phyloP scores from a whole-genome alignment of 2,888 invertebrate genomes.

The Cyrtodaria siliqua region DNA sequence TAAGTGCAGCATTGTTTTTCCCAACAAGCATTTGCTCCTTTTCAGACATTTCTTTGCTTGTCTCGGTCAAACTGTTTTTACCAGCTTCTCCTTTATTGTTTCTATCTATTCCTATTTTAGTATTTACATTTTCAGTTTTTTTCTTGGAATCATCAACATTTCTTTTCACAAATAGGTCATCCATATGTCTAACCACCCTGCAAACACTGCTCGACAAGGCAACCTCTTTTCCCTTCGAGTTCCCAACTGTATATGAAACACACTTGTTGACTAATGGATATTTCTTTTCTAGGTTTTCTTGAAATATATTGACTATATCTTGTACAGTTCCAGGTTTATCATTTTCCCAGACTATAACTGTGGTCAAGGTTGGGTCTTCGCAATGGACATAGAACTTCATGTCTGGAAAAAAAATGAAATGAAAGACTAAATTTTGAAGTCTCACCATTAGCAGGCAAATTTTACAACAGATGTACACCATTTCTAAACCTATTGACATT shows the following conservation, averaged over 20 bases:
- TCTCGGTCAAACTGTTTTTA: not conserved
- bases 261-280: constrained; percentile 12
- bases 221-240: constrained; percentile 43
- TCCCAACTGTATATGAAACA: constrained; percentile 10
- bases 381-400: constrained; percentile 70
- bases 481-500: too few species aligned
- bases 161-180: constrained; percentile 58
- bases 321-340: constrained; percentile 29
- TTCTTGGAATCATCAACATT: not conserved
- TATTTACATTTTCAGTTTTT: constrained; percentile 2
- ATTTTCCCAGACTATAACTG: constrained; percentile 59
- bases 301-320: constrained; percentile 39
- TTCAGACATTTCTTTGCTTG: not conserved
- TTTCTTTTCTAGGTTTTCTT: constrained; percentile 20
- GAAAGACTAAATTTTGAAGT: too few species aligned
- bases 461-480: too few species aligned
- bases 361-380: constrained; percentile 60
- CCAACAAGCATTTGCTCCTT: constrained; percentile 1
- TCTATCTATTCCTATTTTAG: too few species aligned
- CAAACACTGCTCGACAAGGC: constrained; percentile 20
- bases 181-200: constrained; percentile 53
- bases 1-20: constrained; percentile 43
- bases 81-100: not conserved
- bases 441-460: too few species aligned
- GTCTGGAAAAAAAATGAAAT: too few species aligned